Evolutionary conservation across 2,113 vertebrate species (phyloP), one percentile per base, ranked within the genome.

Genomic region (Stomatorhinus ivindoensis): DNA sequence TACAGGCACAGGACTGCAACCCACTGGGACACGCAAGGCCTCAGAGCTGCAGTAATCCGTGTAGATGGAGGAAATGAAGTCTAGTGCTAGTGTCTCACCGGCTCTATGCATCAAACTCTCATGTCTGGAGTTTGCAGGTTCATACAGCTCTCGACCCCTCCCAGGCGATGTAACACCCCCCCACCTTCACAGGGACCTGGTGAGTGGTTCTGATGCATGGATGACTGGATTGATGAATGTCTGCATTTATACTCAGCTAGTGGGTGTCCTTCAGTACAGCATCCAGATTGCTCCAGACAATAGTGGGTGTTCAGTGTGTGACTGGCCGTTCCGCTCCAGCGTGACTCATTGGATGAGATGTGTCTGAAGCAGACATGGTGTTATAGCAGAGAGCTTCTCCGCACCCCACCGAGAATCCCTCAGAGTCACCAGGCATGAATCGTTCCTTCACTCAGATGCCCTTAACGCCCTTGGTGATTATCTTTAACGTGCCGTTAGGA

Each of bases 311-410:
- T 27, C 42, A 24, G 58, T 3, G 58, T 61, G 55, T 47, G 10
- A 86, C 47, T 35, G 21, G 85, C 47, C 13, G 35, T 46, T 39
- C 87, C 55, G 24, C 53, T 88, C 55, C 42, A 88, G 21, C 44
- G 55, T 88, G 87, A 88, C 55, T 88, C 24, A 88, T 65, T 61
- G 42, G 53, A 42, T 27, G 51, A 88, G 21, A 31, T 47, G 87
- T 46, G 21, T n/a, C 58, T 88, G 87, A 39, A 76, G 47, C 44
- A 44, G 65, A 69, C 42, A 13, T 87, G 27, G 58, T 11, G 11
- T 73, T 88, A 15, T 39, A 27, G 44, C 31, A 24, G 42, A 46
- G 39, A 24, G 21, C 82, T 27, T 21, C 44, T 42, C 82, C 39
- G 24, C 82, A 47, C 39, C 21, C 42, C 44, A n/a, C 44, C 47